These are phyloP conservation scores for Dicrurus megarhynchus DNA, from an alignment of 2,113 vertebrate species.

Conservation along the genomic window DNA sequence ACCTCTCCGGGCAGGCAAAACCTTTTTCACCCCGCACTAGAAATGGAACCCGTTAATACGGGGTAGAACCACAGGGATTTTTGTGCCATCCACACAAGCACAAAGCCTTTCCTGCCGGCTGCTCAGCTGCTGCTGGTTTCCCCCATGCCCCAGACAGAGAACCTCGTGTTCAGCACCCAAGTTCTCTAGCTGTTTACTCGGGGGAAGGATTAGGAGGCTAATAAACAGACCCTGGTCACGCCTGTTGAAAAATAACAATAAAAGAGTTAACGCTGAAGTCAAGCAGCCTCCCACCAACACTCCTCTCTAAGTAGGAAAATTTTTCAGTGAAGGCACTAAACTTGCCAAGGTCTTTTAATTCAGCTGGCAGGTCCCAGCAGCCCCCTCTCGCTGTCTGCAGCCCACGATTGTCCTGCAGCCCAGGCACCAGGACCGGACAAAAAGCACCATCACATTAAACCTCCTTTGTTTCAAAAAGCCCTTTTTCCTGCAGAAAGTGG, in stretches of 20 bases:
- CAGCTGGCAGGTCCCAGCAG: constrained; percentile 22
- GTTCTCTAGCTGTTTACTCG: background rate
- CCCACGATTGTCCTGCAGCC: background rate
- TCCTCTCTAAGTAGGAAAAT: constrained; percentile 11
- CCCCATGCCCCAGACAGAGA: background rate
- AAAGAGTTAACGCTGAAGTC: constrained; percentile 23
- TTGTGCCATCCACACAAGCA: background rate
- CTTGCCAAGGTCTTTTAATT: constrained; percentile 16
- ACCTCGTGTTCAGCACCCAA: background rate
- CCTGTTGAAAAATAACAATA: constrained; percentile 32
- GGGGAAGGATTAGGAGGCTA: background rate
- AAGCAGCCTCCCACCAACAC: constrained; percentile 14
- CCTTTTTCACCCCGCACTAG: background rate
- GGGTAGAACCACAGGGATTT: background rate
- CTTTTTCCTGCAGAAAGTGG: background rate
- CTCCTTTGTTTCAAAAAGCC: background rate
- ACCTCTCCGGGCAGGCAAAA: background rate
- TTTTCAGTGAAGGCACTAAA: background rate
- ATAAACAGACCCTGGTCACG: background rate
- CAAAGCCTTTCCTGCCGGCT: background rate
- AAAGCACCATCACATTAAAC: background rate
- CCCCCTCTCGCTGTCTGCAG: background rate
- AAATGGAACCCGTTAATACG: fast-evolving
- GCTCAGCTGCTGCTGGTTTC: background rate
- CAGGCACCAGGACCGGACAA: background rate